phyloP scores from a whole-genome alignment of 2,113 vertebrate genomes.

The Ptyas mucosa region DNA sequence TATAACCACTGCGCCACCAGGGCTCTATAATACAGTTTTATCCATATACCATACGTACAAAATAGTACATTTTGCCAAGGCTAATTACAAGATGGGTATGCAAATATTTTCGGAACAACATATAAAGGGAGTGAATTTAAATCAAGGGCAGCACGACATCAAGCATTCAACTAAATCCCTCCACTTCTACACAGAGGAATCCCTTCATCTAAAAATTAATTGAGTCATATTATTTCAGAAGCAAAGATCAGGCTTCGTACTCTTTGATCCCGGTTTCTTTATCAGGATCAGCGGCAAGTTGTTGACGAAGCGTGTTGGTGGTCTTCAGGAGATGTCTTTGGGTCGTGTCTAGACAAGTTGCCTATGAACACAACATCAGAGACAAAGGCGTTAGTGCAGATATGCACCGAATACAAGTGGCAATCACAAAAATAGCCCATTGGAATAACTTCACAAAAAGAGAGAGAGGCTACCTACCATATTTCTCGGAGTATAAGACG shows the following conservation, averaged over 20 bases:
- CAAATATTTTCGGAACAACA: background rate
- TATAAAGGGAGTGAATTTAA: background rate
- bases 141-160: background rate
- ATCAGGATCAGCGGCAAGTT: slow-evolving; percentile 64
- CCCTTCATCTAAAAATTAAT: too few relatives aligned
- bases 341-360: slow-evolving; percentile 62
- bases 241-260: slow-evolving; percentile 66
- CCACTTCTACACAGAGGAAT: background rate
- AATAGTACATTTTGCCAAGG: background rate
- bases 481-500: too few relatives aligned
- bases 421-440: background rate
- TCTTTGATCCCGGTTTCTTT: slow-evolving; percentile 84
- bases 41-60: background rate
- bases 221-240: background rate
- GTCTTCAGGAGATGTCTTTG: slow-evolving; percentile 82
- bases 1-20: background rate
- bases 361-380: slow-evolving; percentile 63
- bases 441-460: background rate
- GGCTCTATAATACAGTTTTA: background rate
- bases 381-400: background rate
- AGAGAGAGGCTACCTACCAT: background rate
- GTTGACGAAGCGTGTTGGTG: slow-evolving; percentile 79
- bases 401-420: background rate
- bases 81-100: background rate
- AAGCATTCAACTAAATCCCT: background rate